These are phyloP conservation scores for Lycodopsis pacificus DNA, from an alignment of 2,797 vertebrate species.

Conservation along the genomic window DNA sequence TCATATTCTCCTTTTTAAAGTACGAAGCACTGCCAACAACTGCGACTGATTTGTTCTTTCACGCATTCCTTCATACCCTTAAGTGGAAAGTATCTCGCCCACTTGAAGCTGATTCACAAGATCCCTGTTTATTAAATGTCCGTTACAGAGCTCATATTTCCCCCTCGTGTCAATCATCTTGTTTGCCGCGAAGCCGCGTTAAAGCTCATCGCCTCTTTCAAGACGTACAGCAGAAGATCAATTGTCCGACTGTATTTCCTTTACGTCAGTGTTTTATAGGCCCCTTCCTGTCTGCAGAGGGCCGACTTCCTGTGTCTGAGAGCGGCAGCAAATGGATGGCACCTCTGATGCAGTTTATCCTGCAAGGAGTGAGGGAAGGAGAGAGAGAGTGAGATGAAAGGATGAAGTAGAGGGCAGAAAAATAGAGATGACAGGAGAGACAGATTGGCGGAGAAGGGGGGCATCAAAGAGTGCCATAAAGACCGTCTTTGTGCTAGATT, in stretches of 20 bases:
- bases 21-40: background rate
- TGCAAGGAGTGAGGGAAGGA: conserved; percentile 64
- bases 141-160: conserved; percentile 29
- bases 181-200: conserved; percentile 32
- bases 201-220: conserved; percentile 52
- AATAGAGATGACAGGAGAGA: conserved; percentile 82
- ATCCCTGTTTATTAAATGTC: conserved; percentile 10
- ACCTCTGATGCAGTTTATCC: conserved; percentile 77
- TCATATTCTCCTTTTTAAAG: conserved; percentile 16
- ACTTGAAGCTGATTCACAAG: conserved; percentile 12
- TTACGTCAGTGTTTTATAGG: conserved; percentile 85
- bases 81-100: background rate
- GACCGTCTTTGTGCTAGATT: conserved; percentile 81
- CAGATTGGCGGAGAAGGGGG: conserved; percentile 76
- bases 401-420: conserved; percentile 78
- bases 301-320: conserved; percentile 83
- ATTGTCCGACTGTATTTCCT: conserved; percentile 83
- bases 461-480: conserved; percentile 81
- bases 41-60: conserved; percentile 2
- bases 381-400: conserved; percentile 71
- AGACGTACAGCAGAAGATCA: conserved; percentile 72
- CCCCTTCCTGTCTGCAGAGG: conserved; percentile 84
- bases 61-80: conserved; percentile 5
- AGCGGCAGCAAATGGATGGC: conserved; percentile 82
- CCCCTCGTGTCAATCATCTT: conserved; percentile 38